A percentile compares a stretch with the other conserved stretches of the same genome.
Conservation (phyloP, 2,113 vertebrate genomes). For the Stegastes partitus region DNA sequence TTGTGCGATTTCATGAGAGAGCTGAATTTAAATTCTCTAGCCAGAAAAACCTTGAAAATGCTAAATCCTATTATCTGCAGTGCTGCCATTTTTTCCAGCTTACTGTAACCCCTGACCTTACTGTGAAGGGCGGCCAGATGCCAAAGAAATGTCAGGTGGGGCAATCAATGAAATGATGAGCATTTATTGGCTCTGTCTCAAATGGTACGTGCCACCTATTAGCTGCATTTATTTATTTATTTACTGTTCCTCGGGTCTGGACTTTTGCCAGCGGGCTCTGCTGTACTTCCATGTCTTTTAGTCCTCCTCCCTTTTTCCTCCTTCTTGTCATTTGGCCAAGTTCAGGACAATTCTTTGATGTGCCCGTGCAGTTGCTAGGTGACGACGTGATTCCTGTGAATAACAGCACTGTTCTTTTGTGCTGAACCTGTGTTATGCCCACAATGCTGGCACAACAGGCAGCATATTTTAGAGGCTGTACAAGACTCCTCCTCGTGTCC, state of each 20-base stretch:
- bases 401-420: constrained; percentile 74
- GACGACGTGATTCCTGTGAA: constrained; percentile 69
- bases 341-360: constrained; percentile 67
- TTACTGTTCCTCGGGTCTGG: background rate
- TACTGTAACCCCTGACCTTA: background rate
- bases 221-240: too few species aligned
- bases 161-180: background rate
- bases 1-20: background rate
- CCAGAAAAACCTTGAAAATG: background rate
- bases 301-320: background rate
- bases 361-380: constrained; percentile 75
- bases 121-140: background rate
- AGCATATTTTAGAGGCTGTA: constrained; percentile 60
- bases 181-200: constrained; percentile 4
- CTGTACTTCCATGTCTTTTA: background rate
- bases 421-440: constrained; percentile 69
- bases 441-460: constrained; percentile 62
- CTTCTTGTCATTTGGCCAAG: constrained; percentile 29
- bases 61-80: too few species aligned
- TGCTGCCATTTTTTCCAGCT: too few species aligned
- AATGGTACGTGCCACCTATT: constrained; percentile 7
- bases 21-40: background rate
- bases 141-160: background rate
- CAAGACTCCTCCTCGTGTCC: constrained; percentile 23
- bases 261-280: background rate